Evolutionary conservation across 2,888 invertebrate species (phyloP).

Genomic region (Drosophila prostipennis): DNA sequence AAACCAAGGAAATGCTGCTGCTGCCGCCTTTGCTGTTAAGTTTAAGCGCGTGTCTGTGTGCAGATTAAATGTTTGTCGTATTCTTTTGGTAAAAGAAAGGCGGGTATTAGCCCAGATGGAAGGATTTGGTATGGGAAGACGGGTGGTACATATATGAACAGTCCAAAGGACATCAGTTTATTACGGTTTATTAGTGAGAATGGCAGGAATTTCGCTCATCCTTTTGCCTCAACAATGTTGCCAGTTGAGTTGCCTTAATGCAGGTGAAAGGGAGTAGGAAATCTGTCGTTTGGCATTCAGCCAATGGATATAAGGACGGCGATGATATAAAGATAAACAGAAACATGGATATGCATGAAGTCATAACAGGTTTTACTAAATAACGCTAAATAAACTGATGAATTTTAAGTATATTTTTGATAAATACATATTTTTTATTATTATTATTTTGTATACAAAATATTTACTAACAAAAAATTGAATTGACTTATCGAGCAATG

Average conservation of each 20-base stretch:
- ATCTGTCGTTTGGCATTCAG: not conserved
- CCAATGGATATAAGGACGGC: not conserved
- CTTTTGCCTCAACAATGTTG: slow-evolving; percentile 20
- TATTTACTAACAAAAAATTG: too few species aligned
- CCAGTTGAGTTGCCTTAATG: slow-evolving; percentile 21
- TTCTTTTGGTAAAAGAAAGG: slow-evolving; percentile 35
- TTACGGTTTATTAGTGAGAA: slow-evolving; percentile 69
- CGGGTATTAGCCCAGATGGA: slow-evolving; percentile 18
- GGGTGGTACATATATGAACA: slow-evolving; percentile 1
- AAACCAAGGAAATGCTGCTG: slow-evolving; percentile 35
- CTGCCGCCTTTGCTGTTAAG: slow-evolving; percentile 15
- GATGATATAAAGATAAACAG: not conserved
- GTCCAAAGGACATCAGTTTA: slow-evolving; percentile 71
- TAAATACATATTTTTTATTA: too few species aligned
- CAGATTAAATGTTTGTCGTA: slow-evolving; percentile 77
- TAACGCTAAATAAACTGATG: too few species aligned
- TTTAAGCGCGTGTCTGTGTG: slow-evolving; percentile 69
- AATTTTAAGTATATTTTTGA: too few species aligned
- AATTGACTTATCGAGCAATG: too few species aligned
- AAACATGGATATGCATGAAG: not conserved
- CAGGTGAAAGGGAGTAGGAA: slow-evolving; percentile 26
- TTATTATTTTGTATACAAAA: too few species aligned
- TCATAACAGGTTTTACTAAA: not conserved
- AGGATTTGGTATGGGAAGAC: not conserved
- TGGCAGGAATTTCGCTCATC: slow-evolving; percentile 59